phyloP scores from a whole-genome alignment of 30 jellyfish, hydroid and myxozoan species.

The Nemopilema nomurai region DNA sequence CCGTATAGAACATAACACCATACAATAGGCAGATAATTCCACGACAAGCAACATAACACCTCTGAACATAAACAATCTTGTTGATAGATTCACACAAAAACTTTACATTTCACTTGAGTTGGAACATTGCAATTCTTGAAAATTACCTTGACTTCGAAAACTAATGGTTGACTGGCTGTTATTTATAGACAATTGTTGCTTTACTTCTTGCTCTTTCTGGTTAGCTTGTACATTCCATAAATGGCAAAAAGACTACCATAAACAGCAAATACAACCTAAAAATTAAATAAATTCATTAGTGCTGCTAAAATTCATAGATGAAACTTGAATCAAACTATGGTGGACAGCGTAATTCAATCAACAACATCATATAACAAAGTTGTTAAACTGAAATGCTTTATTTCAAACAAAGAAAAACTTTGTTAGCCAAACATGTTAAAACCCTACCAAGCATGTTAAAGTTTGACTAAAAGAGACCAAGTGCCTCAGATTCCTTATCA shows the following conservation, averaged over 20 bases:
- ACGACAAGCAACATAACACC: background rate
- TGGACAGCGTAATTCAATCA: background rate
- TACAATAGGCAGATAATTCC: background rate
- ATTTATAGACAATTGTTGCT: background rate
- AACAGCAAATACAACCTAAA: slow-evolving; percentile 66
- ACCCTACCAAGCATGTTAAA: too few species aligned
- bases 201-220: slow-evolving; percentile 42
- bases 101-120: background rate
- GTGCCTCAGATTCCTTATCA: too few species aligned
- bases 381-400: too few species aligned
- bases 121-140: background rate
- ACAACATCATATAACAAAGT: too few species aligned
- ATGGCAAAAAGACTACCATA: slow-evolving; percentile 61
- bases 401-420: too few species aligned
- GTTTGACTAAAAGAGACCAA: too few species aligned
- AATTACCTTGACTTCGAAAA: background rate
- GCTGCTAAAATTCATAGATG: too few species aligned
- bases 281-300: background rate
- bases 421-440: too few species aligned
- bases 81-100: background rate
- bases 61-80: background rate
- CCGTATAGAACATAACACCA: too few species aligned
- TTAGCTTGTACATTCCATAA: slow-evolving; percentile 55
- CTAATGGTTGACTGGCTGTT: background rate
- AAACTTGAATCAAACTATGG: background rate